Evolutionary conservation across 2,797 vertebrate species (phyloP).

Genomic region (Clamator glandarius): DNA sequence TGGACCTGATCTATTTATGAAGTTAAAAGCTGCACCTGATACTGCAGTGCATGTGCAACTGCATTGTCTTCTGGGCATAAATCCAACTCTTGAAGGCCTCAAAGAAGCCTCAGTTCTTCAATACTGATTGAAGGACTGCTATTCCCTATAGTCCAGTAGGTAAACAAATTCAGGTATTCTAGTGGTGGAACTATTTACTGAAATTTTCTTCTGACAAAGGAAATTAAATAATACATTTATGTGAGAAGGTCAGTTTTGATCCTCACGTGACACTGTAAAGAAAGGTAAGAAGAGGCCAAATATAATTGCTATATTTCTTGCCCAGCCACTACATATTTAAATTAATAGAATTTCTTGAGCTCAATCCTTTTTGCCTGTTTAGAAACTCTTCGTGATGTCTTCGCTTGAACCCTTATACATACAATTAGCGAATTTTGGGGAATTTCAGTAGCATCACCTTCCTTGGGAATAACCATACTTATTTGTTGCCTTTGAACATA

Average conservation of each 20-base stretch:
- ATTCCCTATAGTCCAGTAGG: background rate
- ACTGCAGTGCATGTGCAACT: background rate
- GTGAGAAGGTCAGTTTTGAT: constrained; percentile 14
- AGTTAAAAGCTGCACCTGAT: background rate
- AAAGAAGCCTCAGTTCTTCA: background rate
- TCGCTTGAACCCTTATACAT: background rate
- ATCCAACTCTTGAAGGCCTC: background rate
- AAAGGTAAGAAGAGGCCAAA: background rate
- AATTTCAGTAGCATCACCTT: background rate
- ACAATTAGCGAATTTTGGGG: background rate
- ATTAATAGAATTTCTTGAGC: background rate
- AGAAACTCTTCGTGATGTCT: background rate
- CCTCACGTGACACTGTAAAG: background rate
- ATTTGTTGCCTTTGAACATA: background rate
- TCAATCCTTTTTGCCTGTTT: background rate
- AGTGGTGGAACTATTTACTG: background rate
- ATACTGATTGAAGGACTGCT: background rate
- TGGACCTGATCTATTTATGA: background rate
- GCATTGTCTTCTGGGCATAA: background rate
- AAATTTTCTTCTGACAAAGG: background rate
- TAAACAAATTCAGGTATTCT: background rate
- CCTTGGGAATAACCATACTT: background rate
- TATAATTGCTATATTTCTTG: background rate
- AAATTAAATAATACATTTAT: constrained; percentile 5
- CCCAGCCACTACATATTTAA: background rate